Percentiles rank a stretch among this genome's conserved stretches.
Conservation (phyloP, 2,113 vertebrate species). For the Leptosomus discolor region DNA sequence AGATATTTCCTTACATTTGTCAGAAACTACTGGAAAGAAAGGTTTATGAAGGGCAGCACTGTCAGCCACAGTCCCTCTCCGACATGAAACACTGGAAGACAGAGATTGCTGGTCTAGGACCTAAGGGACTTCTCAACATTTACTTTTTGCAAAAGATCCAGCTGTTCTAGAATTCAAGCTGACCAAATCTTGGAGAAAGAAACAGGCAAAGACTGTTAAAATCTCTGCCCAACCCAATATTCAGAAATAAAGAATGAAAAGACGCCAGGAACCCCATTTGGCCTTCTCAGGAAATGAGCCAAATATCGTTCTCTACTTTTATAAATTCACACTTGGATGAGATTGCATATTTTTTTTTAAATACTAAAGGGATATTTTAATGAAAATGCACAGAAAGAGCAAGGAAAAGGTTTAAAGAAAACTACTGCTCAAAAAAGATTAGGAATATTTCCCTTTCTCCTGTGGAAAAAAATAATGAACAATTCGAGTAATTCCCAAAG, state of each 20-base stretch:
- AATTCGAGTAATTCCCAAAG: neutral
- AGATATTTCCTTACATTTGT: neutral
- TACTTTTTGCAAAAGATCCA: conserved; percentile 1
- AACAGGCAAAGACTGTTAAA: neutral
- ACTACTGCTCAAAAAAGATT: neutral
- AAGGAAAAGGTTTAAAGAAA: neutral
- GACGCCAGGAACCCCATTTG: conserved; percentile 26
- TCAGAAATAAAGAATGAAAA: neutral
- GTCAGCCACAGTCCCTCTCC: neutral
- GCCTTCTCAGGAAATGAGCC: neutral
- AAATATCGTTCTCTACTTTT: neutral
- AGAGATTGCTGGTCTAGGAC: neutral
- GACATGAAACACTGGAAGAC: neutral
- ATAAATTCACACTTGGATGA: neutral
- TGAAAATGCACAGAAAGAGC: neutral
- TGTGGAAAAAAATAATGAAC: neutral
- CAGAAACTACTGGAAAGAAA: neutral
- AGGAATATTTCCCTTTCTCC: neutral
- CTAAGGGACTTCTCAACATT: neutral
- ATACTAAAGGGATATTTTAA: neutral
- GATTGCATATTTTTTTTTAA: neutral
- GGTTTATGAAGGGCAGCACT: neutral
- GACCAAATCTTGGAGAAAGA: neutral
- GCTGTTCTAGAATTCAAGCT: neutral
- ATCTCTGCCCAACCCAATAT: neutral